A percentile compares a stretch with the other conserved stretches of the same genome.
phyloP scores from a whole-genome alignment of 1,140 invertebrate genomes.

The Drosophila grimshawi region DNA sequence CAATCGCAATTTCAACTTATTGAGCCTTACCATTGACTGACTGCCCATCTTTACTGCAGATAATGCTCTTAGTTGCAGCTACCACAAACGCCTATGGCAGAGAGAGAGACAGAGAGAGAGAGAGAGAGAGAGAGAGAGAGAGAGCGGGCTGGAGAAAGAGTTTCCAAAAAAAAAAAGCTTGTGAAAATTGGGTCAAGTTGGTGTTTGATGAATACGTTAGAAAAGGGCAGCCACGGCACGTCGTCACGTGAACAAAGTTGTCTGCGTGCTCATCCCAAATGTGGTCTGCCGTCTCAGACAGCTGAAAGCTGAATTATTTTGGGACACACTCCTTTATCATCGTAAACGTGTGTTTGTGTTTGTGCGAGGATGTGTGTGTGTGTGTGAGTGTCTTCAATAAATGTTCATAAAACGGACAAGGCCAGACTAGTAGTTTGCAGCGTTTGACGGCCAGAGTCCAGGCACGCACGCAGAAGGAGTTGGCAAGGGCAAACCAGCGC shows the following conservation, averaged over 20 bases:
- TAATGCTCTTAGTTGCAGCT: too few species aligned
- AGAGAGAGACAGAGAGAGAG: neutral
- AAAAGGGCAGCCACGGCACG: constrained; percentile 2
- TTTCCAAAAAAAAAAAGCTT: constrained; percentile 2
- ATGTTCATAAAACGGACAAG: constrained; percentile 32
- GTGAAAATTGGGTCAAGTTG: constrained; percentile 73
- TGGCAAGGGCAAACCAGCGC: constrained; percentile 35
- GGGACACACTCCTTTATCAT: constrained; percentile 19
- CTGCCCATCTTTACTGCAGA: neutral
- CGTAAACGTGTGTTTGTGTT: neutral
- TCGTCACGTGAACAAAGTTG: neutral
- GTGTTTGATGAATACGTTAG: constrained; percentile 60
- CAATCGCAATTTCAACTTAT: too few species aligned
- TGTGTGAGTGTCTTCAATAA: constrained; percentile 43
- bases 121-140: neutral
- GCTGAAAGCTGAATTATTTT: constrained; percentile 59
- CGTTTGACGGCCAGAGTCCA: constrained; percentile 48
- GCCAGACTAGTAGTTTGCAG: constrained; percentile 33
- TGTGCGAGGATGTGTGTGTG: constrained; percentile 1
- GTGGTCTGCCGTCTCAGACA: constrained; percentile 35
- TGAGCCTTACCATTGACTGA: too few species aligned
- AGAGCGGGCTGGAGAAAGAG: neutral
- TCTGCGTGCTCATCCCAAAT: constrained; percentile 7
- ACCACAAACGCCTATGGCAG: neutral
- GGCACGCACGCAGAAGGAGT: constrained; percentile 52